A percentile compares a stretch with the other conserved stretches of the same genome.
phyloP scores from a whole-genome alignment of 2,888 invertebrate genomes.

The Dorcus parallelipipedus region DNA sequence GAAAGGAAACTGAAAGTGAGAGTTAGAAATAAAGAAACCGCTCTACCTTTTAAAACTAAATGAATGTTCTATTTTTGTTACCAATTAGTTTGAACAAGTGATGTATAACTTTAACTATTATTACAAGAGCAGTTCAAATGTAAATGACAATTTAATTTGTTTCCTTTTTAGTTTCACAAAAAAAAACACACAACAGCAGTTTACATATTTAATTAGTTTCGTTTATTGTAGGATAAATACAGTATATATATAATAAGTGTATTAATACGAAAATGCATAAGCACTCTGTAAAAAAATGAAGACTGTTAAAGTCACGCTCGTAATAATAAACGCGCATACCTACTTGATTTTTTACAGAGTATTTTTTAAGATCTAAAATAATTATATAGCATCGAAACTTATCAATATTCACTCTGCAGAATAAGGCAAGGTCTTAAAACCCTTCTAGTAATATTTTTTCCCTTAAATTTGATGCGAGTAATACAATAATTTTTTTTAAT shows the following conservation, averaged over 20 bases:
- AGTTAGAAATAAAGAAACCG: too few species aligned
- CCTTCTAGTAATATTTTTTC: neutral
- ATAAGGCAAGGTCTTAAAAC: slow-evolving; percentile 19
- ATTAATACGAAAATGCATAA: slow-evolving; percentile 1
- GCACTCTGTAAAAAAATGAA: neutral
- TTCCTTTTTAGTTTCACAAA: too few species aligned
- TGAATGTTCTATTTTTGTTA: too few species aligned
- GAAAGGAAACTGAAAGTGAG: too few species aligned
- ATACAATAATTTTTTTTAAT: too few species aligned
- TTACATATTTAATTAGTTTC: neutral
- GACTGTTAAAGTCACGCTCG: neutral
- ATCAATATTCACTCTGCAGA: slow-evolving; percentile 16
- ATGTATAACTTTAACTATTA: too few species aligned
- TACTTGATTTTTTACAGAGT: neutral
- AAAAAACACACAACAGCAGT: neutral
- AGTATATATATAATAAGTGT: neutral
- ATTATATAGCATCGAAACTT: slow-evolving; percentile 10
- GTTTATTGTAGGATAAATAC: slow-evolving; percentile 8
- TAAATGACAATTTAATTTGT: too few species aligned
- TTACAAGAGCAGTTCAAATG: too few species aligned
- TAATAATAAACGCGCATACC: neutral
- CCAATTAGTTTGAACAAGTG: too few species aligned
- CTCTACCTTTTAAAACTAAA: too few species aligned
- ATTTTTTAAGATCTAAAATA: neutral
- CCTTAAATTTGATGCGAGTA: neutral